phyloP scores from a whole-genome alignment of 2,797 vertebrate species.

The Pseudochromis fuscus region DNA sequence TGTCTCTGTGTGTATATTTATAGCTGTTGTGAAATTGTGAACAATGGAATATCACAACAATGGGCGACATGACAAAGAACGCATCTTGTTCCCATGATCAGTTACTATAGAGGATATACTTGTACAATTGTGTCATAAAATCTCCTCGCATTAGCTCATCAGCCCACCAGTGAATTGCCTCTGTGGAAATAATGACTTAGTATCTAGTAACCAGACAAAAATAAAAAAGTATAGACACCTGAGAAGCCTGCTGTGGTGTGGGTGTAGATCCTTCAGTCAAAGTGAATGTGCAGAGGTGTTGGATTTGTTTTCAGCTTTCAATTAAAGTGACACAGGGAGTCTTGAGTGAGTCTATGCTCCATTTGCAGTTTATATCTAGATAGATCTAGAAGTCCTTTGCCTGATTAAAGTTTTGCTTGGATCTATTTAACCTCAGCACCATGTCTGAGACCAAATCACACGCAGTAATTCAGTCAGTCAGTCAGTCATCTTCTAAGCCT shows the following conservation, averaged over 20 bases:
- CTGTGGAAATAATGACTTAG: slow-evolving; percentile 16
- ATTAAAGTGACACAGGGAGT: slow-evolving; percentile 10
- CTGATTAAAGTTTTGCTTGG: no score
- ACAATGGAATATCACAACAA: slow-evolving; percentile 21
- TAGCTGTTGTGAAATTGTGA: background rate
- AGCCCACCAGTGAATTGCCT: slow-evolving; percentile 5
- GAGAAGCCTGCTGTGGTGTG: slow-evolving; percentile 18
- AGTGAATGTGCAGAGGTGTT: background rate
- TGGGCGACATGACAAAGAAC: slow-evolving; percentile 21
- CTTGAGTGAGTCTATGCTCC: background rate
- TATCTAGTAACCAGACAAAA: slow-evolving; percentile 26
- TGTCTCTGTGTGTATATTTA: slow-evolving; percentile 7
- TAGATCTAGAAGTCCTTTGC: no score
- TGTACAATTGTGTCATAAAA: slow-evolving; percentile 20
- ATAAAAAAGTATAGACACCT: slow-evolving; percentile 18
- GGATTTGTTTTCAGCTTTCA: background rate
- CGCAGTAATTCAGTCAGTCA: no score
- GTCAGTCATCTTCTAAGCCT: no score
- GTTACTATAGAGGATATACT: slow-evolving; percentile 10
- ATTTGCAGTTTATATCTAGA: background rate
- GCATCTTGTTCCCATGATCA: background rate
- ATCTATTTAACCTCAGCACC: no score
- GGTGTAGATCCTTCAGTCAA: background rate
- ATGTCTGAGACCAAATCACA: background rate
- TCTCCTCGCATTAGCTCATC: slow-evolving; percentile 16